A percentile compares a stretch with the other conserved stretches of the same genome.
phyloP scores from a whole-genome alignment of 2,888 invertebrate species.

The Temnothorax rugatulus region DNA sequence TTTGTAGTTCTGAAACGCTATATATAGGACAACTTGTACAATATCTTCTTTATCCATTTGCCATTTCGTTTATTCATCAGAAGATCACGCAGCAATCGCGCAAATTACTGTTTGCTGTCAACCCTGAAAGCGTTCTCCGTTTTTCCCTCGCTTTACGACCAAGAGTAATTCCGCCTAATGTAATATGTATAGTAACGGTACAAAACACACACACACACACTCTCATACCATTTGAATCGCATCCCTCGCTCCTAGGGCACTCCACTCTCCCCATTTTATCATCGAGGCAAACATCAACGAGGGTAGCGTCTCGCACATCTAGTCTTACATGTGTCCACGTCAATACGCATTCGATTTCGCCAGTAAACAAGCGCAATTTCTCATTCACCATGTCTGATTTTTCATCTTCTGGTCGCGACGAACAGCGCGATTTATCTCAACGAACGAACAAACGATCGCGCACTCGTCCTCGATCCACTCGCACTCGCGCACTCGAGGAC shows the following conservation, averaged over 20 bases:
- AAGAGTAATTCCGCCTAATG: background rate
- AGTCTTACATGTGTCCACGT: background rate
- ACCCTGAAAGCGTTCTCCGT: background rate
- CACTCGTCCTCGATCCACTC: background rate
- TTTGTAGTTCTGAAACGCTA: background rate
- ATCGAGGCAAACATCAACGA: background rate
- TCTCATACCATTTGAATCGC: slow-evolving; percentile 14
- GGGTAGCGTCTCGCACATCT: background rate
- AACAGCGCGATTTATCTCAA: background rate
- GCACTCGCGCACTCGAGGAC: background rate
- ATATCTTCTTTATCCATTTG: background rate
- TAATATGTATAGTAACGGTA: background rate
- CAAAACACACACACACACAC: background rate
- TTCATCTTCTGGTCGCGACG: background rate
- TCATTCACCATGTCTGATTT: background rate
- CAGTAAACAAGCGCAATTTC: background rate
- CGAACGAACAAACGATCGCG: background rate
- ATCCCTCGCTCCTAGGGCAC: background rate
- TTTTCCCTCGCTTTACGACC: background rate
- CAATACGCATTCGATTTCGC: slow-evolving; percentile 3
- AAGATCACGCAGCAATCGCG: background rate
- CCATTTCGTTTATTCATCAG: background rate
- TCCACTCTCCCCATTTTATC: background rate
- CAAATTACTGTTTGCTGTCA: slow-evolving; percentile 3
- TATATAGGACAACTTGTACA: background rate